Evolutionary conservation across 37 sponge, comb jelly and placozoan species (phyloP).

Genomic region (Diacarnus erythraeanus): DNA sequence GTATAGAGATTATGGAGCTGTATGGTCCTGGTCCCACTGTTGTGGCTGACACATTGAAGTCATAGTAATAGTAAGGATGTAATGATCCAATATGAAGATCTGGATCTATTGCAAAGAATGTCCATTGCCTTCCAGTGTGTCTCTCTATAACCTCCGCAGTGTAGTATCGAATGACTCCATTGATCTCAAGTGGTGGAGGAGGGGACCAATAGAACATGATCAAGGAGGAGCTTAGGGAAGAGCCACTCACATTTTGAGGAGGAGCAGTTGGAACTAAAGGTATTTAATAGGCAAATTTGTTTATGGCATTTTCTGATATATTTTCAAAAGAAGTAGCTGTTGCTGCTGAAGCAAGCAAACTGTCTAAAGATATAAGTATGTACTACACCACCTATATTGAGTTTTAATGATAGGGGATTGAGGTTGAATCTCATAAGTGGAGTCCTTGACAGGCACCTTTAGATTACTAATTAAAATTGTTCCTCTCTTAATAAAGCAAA

Average conservation of each 20-base stretch:
- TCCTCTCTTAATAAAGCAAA: neutral
- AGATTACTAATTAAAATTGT: neutral
- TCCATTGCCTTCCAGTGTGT: conserved; percentile 8
- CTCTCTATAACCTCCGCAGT: neutral
- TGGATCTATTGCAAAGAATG: neutral
- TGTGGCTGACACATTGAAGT: conserved; percentile 25
- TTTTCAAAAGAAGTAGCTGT: too few relatives aligned
- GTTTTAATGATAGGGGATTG: too few relatives aligned
- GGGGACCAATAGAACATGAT: conserved; percentile 26
- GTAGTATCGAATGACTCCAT: conserved; percentile 34
- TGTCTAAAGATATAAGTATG: too few relatives aligned
- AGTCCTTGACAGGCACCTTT: too few relatives aligned
- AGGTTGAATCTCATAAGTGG: too few relatives aligned
- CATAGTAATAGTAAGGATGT: conserved; percentile 36
- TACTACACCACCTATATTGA: too few relatives aligned
- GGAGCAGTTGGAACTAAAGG: conserved; percentile 19
- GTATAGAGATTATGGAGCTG: neutral
- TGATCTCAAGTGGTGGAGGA: conserved; percentile 9
- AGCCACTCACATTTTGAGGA: conserved; percentile 10
- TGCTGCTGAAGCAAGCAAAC: too few relatives aligned
- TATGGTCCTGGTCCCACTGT: conserved; percentile 37
- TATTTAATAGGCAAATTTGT: neutral
- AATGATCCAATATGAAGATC: neutral
- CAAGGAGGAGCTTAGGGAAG: neutral
- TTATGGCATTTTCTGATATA: too few relatives aligned